phyloP scores from a whole-genome alignment of 2,797 vertebrate genomes.

The Manis crassicaudata region DNA sequence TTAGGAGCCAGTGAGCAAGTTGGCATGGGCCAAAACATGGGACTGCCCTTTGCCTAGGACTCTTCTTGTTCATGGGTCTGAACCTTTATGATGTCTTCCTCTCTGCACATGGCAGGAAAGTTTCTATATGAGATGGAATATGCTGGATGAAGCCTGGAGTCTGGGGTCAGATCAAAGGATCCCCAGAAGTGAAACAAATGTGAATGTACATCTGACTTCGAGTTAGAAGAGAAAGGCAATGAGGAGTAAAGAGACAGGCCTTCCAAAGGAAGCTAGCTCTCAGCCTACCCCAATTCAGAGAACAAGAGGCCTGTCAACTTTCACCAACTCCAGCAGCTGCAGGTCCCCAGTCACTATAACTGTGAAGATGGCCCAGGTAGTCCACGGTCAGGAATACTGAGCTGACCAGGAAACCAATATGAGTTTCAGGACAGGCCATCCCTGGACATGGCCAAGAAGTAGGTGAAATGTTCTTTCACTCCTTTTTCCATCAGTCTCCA shows the following conservation, averaged over 20 bases:
- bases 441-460: neutral
- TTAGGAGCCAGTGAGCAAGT: neutral
- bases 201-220: neutral
- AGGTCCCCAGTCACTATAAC: neutral
- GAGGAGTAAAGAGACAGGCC: neutral
- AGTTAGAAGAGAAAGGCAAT: neutral
- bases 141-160: neutral
- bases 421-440: neutral
- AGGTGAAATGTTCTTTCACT: neutral
- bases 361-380: neutral
- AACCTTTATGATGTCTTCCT: neutral
- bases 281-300: neutral
- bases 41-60: neutral
- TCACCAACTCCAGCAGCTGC: neutral
- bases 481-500: neutral
- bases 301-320: neutral
- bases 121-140: neutral
- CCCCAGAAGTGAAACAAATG: conserved; percentile 6
- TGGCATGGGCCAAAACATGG: neutral
- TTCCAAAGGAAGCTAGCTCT: neutral
- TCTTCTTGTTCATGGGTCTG: neutral
- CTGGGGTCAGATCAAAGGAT: neutral
- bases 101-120: neutral
- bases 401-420: neutral
- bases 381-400: neutral